A percentile compares a stretch with the other conserved stretches of the same genome.
Conservation (phyloP, 1,140 invertebrate genomes). For the Papilio aristodemus region DNA sequence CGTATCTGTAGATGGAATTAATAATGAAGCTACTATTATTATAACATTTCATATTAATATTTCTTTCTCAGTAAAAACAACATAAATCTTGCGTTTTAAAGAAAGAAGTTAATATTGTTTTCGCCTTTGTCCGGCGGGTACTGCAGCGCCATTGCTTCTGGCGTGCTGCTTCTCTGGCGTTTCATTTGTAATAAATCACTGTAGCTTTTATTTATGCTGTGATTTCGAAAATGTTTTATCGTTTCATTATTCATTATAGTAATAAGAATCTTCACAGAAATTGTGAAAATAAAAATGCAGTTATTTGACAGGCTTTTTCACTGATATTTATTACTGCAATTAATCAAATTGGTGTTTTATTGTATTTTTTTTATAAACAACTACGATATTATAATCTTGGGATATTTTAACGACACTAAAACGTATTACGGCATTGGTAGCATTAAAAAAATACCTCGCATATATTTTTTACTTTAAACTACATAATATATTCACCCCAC, state of each 20-base stretch:
- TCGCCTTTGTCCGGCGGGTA: slow-evolving; percentile 1
- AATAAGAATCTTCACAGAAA: slow-evolving; percentile 13
- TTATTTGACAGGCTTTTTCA: background rate
- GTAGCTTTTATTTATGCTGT: slow-evolving; percentile 23
- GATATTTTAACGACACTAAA: no score
- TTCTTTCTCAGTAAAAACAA: background rate
- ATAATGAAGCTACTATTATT: slow-evolving; percentile 19
- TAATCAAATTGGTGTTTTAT: slow-evolving; percentile 1
- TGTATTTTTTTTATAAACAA: no score
- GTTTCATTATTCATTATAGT: slow-evolving; percentile 23
- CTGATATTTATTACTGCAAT: background rate
- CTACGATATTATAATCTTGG: no score
- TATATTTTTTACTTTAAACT: no score
- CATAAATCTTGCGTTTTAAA: slow-evolving; percentile 24
- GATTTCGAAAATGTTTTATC: slow-evolving; percentile 28
- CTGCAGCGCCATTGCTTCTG: background rate
- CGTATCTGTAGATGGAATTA: background rate
- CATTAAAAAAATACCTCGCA: no score
- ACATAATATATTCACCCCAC: no score
- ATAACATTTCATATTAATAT: background rate
- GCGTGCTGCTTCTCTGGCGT: slow-evolving; percentile 16
- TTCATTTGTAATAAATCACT: slow-evolving; percentile 27
- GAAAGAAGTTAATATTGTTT: slow-evolving; percentile 23
- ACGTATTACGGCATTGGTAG: no score
- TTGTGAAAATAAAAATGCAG: background rate